phyloP scores from a whole-genome alignment of 2,113 vertebrate genomes.

The Piaya cayana region DNA sequence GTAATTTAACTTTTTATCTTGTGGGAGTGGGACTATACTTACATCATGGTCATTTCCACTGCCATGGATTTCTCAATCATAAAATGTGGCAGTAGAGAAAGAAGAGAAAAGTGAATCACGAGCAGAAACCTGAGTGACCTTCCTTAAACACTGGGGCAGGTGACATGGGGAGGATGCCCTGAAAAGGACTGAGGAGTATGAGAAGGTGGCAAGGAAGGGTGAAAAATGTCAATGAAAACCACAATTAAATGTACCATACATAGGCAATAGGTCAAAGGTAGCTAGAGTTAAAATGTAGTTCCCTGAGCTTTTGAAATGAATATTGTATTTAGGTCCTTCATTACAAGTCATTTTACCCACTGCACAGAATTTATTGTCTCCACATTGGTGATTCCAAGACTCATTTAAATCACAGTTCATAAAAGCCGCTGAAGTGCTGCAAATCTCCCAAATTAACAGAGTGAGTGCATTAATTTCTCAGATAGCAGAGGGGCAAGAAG shows the following conservation, averaged over 20 bases:
- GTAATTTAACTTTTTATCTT: not conserved
- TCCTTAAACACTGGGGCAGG: not conserved
- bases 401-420: slow-evolving; percentile 48
- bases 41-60: not conserved
- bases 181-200: not conserved
- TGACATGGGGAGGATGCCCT: not conserved
- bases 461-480: slow-evolving; percentile 52
- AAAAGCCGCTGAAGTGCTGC: slow-evolving; percentile 46
- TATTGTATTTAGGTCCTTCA: not conserved
- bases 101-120: not conserved
- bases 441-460: slow-evolving; percentile 58
- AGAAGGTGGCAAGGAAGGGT: not conserved
- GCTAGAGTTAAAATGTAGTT: not conserved
- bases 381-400: not conserved
- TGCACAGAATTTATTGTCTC: slow-evolving; percentile 38
- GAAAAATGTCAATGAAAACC: not conserved
- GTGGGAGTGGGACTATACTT: not conserved
- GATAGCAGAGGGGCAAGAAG: slow-evolving; percentile 15
- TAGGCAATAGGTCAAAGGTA: not conserved
- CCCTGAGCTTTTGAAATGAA: not conserved
- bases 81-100: not conserved
- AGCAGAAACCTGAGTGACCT: not conserved
- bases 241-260: not conserved
- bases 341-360: slow-evolving; percentile 6
- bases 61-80: not conserved